Conservation (phyloP, 2,888 invertebrate genomes). For the Tryphoninae sp. region DNA sequence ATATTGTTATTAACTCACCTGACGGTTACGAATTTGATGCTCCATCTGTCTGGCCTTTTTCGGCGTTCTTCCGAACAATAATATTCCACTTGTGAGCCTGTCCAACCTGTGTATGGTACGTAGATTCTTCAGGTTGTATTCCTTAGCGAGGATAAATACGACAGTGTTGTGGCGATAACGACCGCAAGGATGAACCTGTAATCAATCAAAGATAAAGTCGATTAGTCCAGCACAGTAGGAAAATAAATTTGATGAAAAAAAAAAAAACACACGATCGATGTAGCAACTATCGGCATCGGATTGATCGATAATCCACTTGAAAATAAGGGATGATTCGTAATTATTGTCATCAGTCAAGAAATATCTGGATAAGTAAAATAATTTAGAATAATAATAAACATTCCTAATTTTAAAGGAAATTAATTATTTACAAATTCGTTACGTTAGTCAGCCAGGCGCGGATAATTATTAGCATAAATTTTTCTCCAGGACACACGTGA, state of each 20-base stretch:
- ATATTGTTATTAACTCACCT: conserved; percentile 77
- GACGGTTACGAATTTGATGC: conserved; percentile 94
- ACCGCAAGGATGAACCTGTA: conserved; percentile 98
- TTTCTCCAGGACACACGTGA: not conserved
- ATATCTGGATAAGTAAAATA: conserved; percentile 15
- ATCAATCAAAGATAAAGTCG: conserved; percentile 59
- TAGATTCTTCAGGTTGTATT: conserved; percentile 95
- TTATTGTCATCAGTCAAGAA: conserved; percentile 20
- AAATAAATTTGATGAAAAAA: not conserved
- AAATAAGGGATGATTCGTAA: conserved; percentile 25
- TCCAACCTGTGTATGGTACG: conserved; percentile 98
- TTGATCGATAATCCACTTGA: not conserved
- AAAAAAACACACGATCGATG: conserved; percentile 9
- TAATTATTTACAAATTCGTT: conserved; percentile 56
- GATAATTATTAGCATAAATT: conserved; percentile 29
- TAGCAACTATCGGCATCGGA: not conserved
- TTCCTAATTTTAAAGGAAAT: conserved; percentile 4
- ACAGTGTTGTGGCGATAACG: conserved; percentile 98
- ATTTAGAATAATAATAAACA: not conserved
- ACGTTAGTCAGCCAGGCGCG: conserved; percentile 64
- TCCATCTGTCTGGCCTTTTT: conserved; percentile 97
- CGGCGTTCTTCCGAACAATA: conserved; percentile 96
- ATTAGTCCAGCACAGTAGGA: not conserved
- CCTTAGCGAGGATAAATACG: conserved; percentile 97
- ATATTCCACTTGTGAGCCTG: conserved; percentile 95